These are phyloP conservation scores for Nymphalis io DNA, from an alignment of 1,140 invertebrate species.

Conservation along the genomic window DNA sequence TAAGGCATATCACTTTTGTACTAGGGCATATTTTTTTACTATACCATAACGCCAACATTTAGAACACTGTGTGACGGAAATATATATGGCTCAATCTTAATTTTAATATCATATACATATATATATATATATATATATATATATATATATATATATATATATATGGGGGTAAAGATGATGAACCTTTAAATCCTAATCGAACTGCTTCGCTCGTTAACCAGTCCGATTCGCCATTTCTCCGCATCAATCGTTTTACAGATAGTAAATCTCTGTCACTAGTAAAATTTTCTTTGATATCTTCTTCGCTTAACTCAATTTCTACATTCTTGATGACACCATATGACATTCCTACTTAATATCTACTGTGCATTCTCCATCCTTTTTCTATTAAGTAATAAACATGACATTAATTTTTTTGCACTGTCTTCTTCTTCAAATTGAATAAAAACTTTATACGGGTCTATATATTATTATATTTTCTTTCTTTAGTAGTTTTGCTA, in stretches of 20 bases:
- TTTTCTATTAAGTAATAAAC: too few species aligned
- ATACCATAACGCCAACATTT: conserved; percentile 12
- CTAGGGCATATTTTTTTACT: conserved; percentile 3
- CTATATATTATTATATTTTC: conserved; percentile 24
- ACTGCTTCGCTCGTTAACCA: conserved; percentile 7
- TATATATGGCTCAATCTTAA: conserved; percentile 32
- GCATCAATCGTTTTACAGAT: too few species aligned
- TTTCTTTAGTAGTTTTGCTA: conserved; percentile 16
- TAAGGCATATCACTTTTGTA: conserved; percentile 12
- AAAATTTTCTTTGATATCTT: too few species aligned
- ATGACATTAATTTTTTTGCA: conserved; percentile 21
- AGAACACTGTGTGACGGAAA: conserved; percentile 26
- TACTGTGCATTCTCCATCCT: too few species aligned
- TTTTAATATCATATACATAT: conserved; percentile 15
- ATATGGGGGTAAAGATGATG: neutral
- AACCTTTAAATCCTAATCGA: neutral
- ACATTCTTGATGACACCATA: too few species aligned
- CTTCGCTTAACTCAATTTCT: too few species aligned
- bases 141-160: too few species aligned
- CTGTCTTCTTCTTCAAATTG: conserved; percentile 16
- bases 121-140: too few species aligned
- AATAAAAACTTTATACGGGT: conserved; percentile 27
- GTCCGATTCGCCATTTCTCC: too few species aligned
- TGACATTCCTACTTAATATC: too few species aligned
- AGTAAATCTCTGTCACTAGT: too few species aligned